A percentile compares a stretch with the other conserved stretches of the same genome.
phyloP scores from a whole-genome alignment of 2,113 vertebrate genomes.

The Phyllopteryx taeniolatus region DNA sequence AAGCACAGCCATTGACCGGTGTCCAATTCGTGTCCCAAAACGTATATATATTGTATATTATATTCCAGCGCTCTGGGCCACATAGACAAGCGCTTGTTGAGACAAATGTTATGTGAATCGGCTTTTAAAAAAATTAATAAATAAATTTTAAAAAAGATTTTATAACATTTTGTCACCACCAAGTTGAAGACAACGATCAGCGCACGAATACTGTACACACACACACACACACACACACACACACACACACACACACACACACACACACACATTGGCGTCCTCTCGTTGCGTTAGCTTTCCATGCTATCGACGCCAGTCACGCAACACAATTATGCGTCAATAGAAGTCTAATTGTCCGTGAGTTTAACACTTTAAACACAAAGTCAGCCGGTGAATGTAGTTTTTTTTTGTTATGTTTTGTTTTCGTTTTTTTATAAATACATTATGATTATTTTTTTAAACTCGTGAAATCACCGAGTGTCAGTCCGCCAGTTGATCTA shows the following conservation, averaged over 20 bases:
- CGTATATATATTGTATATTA: conserved; percentile 12
- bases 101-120: not conserved
- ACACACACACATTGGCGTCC: not conserved
- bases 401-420: not conserved
- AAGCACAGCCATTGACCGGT: not conserved
- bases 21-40: not conserved
- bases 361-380: not conserved
- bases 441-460: not conserved
- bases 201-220: not conserved
- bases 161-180: too few relatives aligned
- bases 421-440: too few relatives aligned
- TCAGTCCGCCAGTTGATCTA: not conserved
- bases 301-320: conserved; percentile 1
- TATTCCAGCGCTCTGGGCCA: conserved; percentile 20
- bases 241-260: not conserved
- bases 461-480: not conserved
- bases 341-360: not conserved
- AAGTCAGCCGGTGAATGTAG: not conserved
- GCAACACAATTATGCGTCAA: not conserved
- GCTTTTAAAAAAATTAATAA: not conserved
- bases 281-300: conserved; percentile 19
- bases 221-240: not conserved
- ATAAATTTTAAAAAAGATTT: not conserved
- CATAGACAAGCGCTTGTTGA: not conserved
- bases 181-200: conserved; percentile 18